Evolutionary conservation across 2,113 vertebrate genomes (phyloP).

Genomic region (Lamprologus callipterus): DNA sequence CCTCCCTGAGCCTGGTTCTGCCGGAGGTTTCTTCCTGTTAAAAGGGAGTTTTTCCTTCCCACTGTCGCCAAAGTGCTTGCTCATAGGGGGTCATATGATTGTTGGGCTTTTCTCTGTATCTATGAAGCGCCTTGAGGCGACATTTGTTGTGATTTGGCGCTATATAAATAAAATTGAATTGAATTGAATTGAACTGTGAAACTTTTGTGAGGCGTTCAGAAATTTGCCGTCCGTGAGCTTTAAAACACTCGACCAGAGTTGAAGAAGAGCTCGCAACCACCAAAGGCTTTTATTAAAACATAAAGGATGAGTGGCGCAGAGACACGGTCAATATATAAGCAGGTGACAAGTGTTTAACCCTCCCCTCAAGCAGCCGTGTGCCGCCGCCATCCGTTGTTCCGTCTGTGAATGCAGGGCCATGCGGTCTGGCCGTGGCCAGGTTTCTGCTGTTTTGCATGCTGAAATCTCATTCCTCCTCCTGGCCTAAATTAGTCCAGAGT

Average conservation of each 20-base stretch:
- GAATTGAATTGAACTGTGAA: neutral
- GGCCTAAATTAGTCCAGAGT: slow-evolving; percentile 58
- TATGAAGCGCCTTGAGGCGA: neutral
- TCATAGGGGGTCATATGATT: neutral
- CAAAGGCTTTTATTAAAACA: neutral
- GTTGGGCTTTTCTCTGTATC: neutral
- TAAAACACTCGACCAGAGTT: neutral
- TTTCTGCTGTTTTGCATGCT: slow-evolving; percentile 44
- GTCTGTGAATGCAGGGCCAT: neutral
- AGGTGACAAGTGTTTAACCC: neutral
- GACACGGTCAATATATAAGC: neutral
- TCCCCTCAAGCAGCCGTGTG: neutral
- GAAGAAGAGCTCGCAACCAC: neutral
- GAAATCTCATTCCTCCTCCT: slow-evolving; percentile 49
- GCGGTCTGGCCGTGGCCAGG: neutral
- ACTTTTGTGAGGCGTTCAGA: neutral
- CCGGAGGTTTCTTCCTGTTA: fast-evolving
- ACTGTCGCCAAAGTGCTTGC: neutral
- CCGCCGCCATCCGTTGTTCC: neutral
- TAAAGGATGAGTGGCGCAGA: neutral
- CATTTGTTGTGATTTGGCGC: neutral
- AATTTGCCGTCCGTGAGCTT: neutral
- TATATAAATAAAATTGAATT: neutral
- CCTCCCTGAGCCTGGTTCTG: neutral
- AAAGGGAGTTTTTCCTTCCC: fast-evolving